phyloP scores from a whole-genome alignment of 2,113 vertebrate genomes.

The Psittacus erithacus region DNA sequence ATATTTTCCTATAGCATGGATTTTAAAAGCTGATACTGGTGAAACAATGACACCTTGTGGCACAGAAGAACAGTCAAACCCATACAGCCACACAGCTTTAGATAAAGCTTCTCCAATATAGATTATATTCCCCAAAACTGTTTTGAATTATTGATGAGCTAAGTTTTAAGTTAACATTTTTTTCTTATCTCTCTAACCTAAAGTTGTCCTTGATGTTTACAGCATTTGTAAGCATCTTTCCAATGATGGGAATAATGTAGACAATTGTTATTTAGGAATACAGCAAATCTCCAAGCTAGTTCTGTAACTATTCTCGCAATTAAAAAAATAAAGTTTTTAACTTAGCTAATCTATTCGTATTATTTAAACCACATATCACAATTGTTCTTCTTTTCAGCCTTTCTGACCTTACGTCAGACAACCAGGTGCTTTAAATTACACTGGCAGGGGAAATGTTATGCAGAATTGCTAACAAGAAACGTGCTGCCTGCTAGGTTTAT shows the following conservation, averaged over 20 bases:
- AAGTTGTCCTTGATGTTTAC: not conserved
- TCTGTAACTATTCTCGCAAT: not conserved
- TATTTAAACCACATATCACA: not conserved
- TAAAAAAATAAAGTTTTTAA: not conserved
- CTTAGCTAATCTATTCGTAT: not conserved
- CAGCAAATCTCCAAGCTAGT: not conserved
- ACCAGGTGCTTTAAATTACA: not conserved
- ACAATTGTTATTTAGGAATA: not conserved
- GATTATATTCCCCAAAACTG: not conserved
- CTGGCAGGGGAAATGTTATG: not conserved
- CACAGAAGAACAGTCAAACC: not conserved
- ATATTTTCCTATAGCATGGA: not conserved
- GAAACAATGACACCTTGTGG: constrained; percentile 79
- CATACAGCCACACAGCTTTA: not conserved
- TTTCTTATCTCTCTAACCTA: not conserved
- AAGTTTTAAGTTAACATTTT: not conserved
- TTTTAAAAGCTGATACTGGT: constrained; percentile 40
- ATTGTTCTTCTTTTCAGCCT: not conserved
- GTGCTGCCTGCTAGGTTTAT: not conserved
- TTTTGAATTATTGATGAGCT: not conserved
- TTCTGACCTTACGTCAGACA: not conserved
- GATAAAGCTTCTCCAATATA: not conserved
- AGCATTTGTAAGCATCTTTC: not conserved
- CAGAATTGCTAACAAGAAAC: not conserved
- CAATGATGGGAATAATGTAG: not conserved